Percentiles rank a stretch among this genome's conserved stretches.
Evolutionary conservation across 2,113 vertebrate genomes (phyloP).

Genomic region (Coryphaenoides rupestris): DNA sequence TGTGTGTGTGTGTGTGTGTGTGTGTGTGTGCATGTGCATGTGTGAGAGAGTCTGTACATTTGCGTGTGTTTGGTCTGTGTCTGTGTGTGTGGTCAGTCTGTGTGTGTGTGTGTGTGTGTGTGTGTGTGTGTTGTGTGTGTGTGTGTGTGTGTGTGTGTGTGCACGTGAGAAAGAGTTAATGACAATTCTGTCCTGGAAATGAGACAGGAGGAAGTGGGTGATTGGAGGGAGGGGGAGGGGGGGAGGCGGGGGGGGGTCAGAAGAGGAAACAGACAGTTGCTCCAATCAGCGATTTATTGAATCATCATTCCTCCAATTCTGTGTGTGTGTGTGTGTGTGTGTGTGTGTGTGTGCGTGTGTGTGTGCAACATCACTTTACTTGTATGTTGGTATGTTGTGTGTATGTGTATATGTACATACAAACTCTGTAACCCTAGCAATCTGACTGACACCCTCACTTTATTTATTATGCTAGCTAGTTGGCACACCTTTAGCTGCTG

Average conservation of each 20-base stretch:
- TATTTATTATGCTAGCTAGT: too few relatives aligned
- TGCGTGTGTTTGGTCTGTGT: not conserved
- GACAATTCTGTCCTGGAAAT: conserved; percentile 53
- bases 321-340: too few relatives aligned
- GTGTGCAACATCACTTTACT: too few relatives aligned
- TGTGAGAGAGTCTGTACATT: not conserved
- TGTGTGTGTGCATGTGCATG: not conserved
- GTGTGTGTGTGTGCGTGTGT: too few relatives aligned
- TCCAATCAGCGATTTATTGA: conserved; percentile 61
- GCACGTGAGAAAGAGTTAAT: conserved; percentile 17
- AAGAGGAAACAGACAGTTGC: conserved; percentile 52
- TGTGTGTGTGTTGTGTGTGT: not conserved
- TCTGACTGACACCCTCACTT: too few relatives aligned
- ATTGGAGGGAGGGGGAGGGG: conserved; percentile 21
- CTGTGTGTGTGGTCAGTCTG: not conserved
- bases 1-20: not conserved
- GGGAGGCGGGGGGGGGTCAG: conserved; percentile 16
- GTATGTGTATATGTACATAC: not conserved
- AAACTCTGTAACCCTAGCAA: too few relatives aligned
- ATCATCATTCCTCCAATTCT: conserved; percentile 39
- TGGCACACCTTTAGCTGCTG: too few relatives aligned
- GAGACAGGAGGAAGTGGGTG: conserved; percentile 39
- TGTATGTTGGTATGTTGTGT: too few relatives aligned
- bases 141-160: conserved; percentile 8
- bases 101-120: not conserved